phyloP scores from a whole-genome alignment of 2,797 vertebrate species.

The Sciaenops ocellatus region DNA sequence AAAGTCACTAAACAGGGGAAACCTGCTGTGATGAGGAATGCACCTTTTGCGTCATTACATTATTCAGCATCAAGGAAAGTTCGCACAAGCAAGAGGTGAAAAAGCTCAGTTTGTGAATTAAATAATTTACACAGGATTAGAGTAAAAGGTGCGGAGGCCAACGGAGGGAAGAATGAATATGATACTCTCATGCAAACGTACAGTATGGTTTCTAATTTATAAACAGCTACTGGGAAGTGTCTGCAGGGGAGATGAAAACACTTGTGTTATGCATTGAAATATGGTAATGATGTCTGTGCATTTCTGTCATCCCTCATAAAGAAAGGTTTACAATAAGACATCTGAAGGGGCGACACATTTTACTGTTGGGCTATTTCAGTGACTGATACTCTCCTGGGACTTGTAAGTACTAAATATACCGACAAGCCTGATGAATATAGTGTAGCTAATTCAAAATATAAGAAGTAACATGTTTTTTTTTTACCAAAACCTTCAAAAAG shows the following conservation, averaged over 20 bases:
- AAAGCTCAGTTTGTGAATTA: slow-evolving; percentile 55
- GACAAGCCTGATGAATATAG: slow-evolving; percentile 61
- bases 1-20: slow-evolving; percentile 32
- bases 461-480: slow-evolving; percentile 11
- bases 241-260: slow-evolving; percentile 51
- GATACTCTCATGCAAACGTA: slow-evolving; percentile 58
- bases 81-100: slow-evolving; percentile 35
- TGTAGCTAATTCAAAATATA: slow-evolving; percentile 43
- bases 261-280: slow-evolving; percentile 62
- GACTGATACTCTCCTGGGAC: slow-evolving; percentile 72
- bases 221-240: slow-evolving; percentile 55
- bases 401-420: slow-evolving; percentile 71
- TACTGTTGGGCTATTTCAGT: slow-evolving; percentile 67
- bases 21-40: slow-evolving; percentile 35
- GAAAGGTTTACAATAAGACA: slow-evolving; percentile 67
- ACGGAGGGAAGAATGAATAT: slow-evolving; percentile 48
- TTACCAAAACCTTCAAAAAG: slow-evolving; percentile 5
- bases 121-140: slow-evolving; percentile 59
- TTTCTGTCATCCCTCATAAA: slow-evolving; percentile 67
- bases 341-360: slow-evolving; percentile 68
- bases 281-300: slow-evolving; percentile 61
- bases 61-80: slow-evolving; percentile 40
- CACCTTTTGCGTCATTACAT: slow-evolving; percentile 20
- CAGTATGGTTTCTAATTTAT: slow-evolving; percentile 57
- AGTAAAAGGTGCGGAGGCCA: slow-evolving; percentile 52